Conservation (phyloP, 64 coral and sea anemone genomes). For the Orbicella faveolata region DNA sequence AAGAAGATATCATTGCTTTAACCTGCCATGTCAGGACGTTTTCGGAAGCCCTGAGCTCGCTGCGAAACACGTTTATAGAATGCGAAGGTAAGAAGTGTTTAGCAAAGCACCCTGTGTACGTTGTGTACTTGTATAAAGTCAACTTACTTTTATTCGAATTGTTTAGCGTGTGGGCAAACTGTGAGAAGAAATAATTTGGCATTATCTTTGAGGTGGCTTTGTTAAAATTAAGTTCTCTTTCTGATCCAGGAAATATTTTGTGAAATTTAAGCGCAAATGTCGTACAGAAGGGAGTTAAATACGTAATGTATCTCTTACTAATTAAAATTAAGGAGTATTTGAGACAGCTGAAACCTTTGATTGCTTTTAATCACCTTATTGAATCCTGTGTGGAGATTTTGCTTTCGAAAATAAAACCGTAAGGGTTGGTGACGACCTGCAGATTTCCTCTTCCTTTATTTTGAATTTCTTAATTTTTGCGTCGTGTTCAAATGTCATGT, state of each 20-base stretch:
- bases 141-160: constrained; percentile 4
- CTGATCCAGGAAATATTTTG: neutral
- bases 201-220: neutral
- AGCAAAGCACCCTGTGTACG: neutral
- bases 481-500: too few relatives aligned
- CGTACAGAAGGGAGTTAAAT: neutral
- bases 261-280: neutral
- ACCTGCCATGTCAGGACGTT: constrained; percentile 78
- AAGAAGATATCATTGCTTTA: constrained; percentile 88
- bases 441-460: too few relatives aligned
- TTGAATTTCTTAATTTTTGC: too few relatives aligned
- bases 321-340: constrained; percentile 10
- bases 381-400: neutral
- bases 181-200: neutral
- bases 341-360: neutral
- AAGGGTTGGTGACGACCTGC: neutral
- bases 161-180: constrained; percentile 13
- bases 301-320: neutral
- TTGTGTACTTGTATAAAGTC: constrained; percentile 18
- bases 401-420: neutral
- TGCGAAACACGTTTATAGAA: constrained; percentile 82
- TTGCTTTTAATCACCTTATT: constrained; percentile 13
- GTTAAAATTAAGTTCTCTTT: neutral
- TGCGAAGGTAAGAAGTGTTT: constrained; percentile 59
- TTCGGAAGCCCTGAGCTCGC: constrained; percentile 78